These are phyloP conservation scores for Elymnias hypermnestra DNA, from an alignment of 1,140 invertebrate genomes.

Conservation along the genomic window DNA sequence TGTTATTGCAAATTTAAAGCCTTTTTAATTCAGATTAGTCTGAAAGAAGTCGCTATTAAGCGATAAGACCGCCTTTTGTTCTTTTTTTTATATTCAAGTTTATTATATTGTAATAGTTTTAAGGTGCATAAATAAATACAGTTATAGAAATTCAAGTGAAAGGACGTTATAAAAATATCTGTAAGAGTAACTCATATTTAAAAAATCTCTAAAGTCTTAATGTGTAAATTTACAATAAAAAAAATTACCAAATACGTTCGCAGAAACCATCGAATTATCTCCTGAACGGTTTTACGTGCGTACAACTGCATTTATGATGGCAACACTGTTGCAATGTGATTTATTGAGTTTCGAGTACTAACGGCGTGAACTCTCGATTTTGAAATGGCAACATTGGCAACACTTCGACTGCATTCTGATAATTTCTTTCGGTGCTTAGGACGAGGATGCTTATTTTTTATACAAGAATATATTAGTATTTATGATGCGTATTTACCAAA, in stretches of 20 bases:
- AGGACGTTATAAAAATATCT: no score
- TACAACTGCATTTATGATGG: conserved; percentile 47
- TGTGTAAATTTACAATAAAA: conserved; percentile 16
- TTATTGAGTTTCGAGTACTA: conserved; percentile 48
- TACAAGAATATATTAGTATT: no score
- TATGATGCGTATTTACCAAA: no score
- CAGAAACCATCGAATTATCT: conserved; percentile 67
- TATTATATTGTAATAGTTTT: no score
- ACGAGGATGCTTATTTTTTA: no score
- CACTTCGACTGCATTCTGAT: conserved; percentile 26
- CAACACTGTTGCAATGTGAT: conserved; percentile 61
- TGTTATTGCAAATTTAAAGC: no score
- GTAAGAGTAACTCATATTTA: not conserved
- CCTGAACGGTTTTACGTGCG: conserved; percentile 53
- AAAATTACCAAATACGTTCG: conserved; percentile 46
- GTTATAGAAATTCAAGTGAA: no score
- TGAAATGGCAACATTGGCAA: conserved; percentile 54
- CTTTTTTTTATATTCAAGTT: no score
- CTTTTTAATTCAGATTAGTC: no score
- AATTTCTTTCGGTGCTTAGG: conserved; percentile 20
- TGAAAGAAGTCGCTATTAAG: no score
- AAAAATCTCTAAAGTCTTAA: not conserved
- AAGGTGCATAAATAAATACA: no score
- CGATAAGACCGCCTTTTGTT: no score
- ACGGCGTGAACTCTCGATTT: conserved; percentile 42